Base-by-base conservation (phyloP, 2,113 vertebrate genomes). In the Rynchops niger region DNA sequence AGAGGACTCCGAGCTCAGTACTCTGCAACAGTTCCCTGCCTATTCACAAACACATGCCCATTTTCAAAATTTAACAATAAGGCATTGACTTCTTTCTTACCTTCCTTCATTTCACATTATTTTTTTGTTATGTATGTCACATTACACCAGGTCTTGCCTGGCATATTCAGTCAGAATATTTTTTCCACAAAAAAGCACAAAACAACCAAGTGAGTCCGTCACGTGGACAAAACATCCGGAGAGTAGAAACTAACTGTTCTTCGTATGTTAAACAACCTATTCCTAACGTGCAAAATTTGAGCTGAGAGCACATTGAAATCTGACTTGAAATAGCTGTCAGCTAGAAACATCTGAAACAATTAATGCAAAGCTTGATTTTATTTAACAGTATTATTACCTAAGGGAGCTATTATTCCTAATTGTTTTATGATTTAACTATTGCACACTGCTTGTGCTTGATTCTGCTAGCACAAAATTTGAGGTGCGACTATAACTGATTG, bases 321-420 rank as follows among this genome's bases (percentile, higher is more conserved):
- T 66, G 45, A 15, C 49, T n/a, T 38, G 42, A 92, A 66, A 69
- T 11, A 77, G 53, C 43, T 77, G 95, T 86, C 59, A 87, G 38
- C 88, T 67, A 16, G 3, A 83, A 78, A 43, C 27, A 72, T 61
- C 55, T 70, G 26, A 91, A 96, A 52, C 18, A 95, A 53, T 85
- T 55, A 86, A 43, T 23, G 15, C 25, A 73, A 92, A 87, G 15
- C 61, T 78, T 14, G n/a, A 80, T 93, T 82, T 85, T 76, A 91
- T 86, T 86, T 78, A 96, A 67, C 40, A 81, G 61, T 85, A 85
- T 85, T 85, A 78, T 91, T 93, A 82, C 19, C 63, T 86, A 90
- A 78, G 96, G 38, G 34, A 95, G 10, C n/a, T 83, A 58, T 84
- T 38, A 79, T 42, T 93, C 45, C 52, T 94, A 85, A 95, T 84